These are phyloP conservation scores for Nemotelus pantherinus DNA, from an alignment of 2,888 invertebrate genomes.

Conservation along the genomic window DNA sequence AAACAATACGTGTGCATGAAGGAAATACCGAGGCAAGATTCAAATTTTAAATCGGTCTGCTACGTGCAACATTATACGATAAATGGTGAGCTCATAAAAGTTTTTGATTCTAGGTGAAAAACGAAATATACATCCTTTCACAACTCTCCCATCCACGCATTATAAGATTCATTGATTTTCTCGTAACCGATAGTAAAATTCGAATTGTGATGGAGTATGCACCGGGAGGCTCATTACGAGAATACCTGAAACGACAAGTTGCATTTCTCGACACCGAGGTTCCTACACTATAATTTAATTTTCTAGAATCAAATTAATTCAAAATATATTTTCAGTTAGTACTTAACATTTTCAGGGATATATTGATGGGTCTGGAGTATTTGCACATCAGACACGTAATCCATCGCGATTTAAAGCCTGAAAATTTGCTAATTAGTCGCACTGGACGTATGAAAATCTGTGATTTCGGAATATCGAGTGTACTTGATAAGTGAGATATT, in stretches of 20 bases:
- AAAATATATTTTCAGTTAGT: slow-evolving; percentile 52
- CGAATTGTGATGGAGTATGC: slow-evolving; percentile 63
- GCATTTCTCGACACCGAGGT: slow-evolving; percentile 48
- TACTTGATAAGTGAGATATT: slow-evolving; percentile 52
- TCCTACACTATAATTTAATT: background rate
- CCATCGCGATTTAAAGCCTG: slow-evolving; percentile 52
- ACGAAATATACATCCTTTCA: slow-evolving; percentile 60
- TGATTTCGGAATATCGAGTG: slow-evolving; percentile 55
- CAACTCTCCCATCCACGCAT: slow-evolving; percentile 62
- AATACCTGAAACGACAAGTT: slow-evolving; percentile 53
- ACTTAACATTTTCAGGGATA: slow-evolving; percentile 64
- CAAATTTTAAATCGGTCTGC: slow-evolving; percentile 7
- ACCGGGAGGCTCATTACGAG: slow-evolving; percentile 59
- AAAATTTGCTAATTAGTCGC: slow-evolving; percentile 49
- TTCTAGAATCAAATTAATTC: background rate
- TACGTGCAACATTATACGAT: no score
- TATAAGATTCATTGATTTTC: slow-evolving; percentile 59
- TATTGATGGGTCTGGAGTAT: slow-evolving; percentile 62
- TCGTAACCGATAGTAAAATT: slow-evolving; percentile 56
- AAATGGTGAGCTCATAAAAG: no score
- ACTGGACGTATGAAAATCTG: slow-evolving; percentile 49
- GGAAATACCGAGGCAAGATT: background rate
- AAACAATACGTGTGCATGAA: slow-evolving; percentile 24
- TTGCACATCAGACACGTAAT: slow-evolving; percentile 60
- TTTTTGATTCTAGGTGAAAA: slow-evolving; percentile 20